These are phyloP conservation scores for Conomelus anceps DNA, from an alignment of 2,888 invertebrate genomes.

Conservation along the genomic window DNA sequence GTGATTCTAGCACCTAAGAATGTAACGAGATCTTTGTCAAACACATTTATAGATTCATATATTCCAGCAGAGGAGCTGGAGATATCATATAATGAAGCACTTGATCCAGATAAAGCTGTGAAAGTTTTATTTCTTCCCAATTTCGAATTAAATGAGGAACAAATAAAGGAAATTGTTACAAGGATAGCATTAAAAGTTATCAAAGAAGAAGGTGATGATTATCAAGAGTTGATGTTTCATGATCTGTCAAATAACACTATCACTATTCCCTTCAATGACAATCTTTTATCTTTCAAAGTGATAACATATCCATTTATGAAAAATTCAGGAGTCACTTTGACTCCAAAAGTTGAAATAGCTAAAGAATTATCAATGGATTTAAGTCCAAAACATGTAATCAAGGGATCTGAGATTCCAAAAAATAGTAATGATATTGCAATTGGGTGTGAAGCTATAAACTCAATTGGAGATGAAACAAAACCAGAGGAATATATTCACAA, in stretches of 20 bases:
- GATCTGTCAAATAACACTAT: background rate
- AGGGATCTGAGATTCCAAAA: background rate
- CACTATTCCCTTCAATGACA: background rate
- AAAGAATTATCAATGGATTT: background rate
- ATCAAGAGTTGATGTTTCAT: background rate
- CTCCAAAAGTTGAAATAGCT: background rate
- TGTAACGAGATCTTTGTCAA: background rate
- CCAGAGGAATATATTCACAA: background rate
- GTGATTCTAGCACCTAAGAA: background rate
- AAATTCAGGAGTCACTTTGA: too few species aligned
- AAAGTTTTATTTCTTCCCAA: background rate
- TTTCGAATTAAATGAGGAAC: background rate
- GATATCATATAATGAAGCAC: background rate
- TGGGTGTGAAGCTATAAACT: background rate
- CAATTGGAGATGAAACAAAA: background rate
- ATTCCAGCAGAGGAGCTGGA: background rate
- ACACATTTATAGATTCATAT: background rate
- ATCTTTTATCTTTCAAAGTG: background rate
- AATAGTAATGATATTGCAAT: background rate
- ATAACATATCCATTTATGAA: background rate
- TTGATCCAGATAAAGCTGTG: background rate
- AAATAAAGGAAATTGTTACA: background rate
- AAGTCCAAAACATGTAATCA: background rate
- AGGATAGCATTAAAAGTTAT: background rate
- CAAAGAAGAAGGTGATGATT: background rate